A percentile compares a stretch with the other conserved stretches of the same genome.
Evolutionary conservation across 2,888 invertebrate species (phyloP).

Genomic region (Bibio marci): DNA sequence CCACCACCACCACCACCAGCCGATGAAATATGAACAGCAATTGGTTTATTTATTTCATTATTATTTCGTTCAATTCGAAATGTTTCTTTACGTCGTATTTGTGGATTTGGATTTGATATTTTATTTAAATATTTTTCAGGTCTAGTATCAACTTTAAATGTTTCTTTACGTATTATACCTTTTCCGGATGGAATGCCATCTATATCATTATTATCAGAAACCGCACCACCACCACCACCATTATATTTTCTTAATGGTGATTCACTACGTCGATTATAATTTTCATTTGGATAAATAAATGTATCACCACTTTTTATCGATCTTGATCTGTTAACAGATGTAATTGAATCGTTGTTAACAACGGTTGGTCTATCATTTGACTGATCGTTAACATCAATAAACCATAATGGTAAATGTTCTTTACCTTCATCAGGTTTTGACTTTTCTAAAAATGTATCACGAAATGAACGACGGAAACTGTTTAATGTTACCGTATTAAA

Average conservation of each 20-base stretch:
- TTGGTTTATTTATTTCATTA: not conserved
- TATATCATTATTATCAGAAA: not conserved
- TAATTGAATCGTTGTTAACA: too few relatives aligned
- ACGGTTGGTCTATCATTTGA: constrained; percentile 6
- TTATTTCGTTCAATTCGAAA: constrained; percentile 12
- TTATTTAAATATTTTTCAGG: not conserved
- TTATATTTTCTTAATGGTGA: not conserved
- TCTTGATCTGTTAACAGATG: too few relatives aligned
- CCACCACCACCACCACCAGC: not conserved
- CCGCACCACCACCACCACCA: not conserved
- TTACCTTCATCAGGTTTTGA: constrained; percentile 18
- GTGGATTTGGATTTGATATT: not conserved
- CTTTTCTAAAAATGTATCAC: constrained; percentile 21
- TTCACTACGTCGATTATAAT: not conserved
- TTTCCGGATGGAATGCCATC: not conserved
- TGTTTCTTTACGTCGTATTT: constrained; percentile 10
- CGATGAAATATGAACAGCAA: not conserved
- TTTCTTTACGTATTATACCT: constrained; percentile 1
- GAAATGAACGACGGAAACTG: constrained; percentile 26
- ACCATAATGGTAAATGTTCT: constrained; percentile 25
- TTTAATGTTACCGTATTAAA: constrained; percentile 26
- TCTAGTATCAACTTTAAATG: constrained; percentile 1
- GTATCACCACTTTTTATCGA: too few relatives aligned
- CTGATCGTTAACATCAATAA: constrained; percentile 22
- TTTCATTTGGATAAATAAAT: not conserved